Evolutionary conservation across 2,797 vertebrate species (phyloP).

Genomic region (Sebastiscus albofasciatus): DNA sequence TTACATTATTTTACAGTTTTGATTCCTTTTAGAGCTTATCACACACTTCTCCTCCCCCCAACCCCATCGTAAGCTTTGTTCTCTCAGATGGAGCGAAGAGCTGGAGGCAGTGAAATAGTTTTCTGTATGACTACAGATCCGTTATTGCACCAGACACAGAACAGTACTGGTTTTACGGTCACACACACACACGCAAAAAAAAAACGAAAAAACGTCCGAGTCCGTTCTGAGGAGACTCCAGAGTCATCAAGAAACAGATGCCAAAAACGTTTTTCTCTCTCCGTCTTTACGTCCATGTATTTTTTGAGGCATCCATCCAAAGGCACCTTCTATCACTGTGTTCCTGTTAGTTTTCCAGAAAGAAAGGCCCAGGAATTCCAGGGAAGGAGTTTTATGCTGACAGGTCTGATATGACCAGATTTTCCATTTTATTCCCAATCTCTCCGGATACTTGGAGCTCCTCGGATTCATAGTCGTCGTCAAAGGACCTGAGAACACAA

Average conservation of each 20-base stretch:
- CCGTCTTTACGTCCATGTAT: constrained; percentile 33
- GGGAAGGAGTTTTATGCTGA: constrained; percentile 78
- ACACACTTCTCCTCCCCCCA: neutral
- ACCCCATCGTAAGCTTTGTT: constrained; percentile 14
- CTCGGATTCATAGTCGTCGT: constrained; percentile 95
- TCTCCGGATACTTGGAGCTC: constrained; percentile 90
- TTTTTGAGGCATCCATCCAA: constrained; percentile 14
- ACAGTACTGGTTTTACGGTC: constrained; percentile 50
- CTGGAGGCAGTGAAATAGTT: constrained; percentile 41
- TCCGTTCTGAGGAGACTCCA: constrained; percentile 28
- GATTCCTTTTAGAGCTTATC: constrained; percentile 49
- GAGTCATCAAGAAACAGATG: constrained; percentile 13
- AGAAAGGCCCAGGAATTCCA: constrained; percentile 52
- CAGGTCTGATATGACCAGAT: constrained; percentile 91
- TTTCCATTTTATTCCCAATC: constrained; percentile 92
- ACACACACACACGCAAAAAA: constrained; percentile 65
- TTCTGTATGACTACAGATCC: constrained; percentile 43
- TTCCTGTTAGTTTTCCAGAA: constrained; percentile 57
- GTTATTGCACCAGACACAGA: constrained; percentile 57
- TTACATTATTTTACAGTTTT: constrained; percentile 40
- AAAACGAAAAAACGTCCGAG: neutral
- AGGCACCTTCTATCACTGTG: neutral
- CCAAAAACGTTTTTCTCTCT: constrained; percentile 11
- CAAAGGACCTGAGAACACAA: constrained; percentile 90
- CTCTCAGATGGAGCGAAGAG: constrained; percentile 20